Percentiles rank a stretch among this genome's conserved stretches.
These are phyloP conservation scores for Ploceus nigricollis DNA, from an alignment of 2,113 vertebrate species.

Conservation along the genomic window DNA sequence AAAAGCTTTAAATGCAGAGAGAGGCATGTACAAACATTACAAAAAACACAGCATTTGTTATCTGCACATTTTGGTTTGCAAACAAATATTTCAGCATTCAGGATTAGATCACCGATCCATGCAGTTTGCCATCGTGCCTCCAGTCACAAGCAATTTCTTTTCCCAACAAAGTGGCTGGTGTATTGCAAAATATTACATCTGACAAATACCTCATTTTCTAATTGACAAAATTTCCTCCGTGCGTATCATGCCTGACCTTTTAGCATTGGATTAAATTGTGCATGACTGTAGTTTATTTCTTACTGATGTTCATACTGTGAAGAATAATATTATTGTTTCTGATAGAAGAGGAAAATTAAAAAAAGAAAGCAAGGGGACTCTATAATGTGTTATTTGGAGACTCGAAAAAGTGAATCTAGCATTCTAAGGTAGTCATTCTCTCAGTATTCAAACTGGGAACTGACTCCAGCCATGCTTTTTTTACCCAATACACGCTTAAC, in stretches of 20 bases:
- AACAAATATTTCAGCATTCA: neutral
- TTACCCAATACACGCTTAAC: neutral
- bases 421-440: neutral
- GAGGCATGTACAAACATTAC: neutral
- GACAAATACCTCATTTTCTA: conserved; percentile 34
- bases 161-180: neutral
- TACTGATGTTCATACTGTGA: neutral
- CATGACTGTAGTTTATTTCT: neutral
- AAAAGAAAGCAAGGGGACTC: neutral
- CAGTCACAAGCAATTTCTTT: neutral
- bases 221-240: neutral
- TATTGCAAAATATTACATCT: neutral
- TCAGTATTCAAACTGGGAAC: neutral
- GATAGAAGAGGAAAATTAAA: neutral
- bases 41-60: neutral
- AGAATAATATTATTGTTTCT: neutral
- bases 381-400: neutral
- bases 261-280: neutral
- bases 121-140: neutral
- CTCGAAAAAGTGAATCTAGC: neutral
- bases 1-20: neutral
- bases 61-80: neutral
- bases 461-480: neutral
- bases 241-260: neutral
- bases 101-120: neutral